phyloP scores from a whole-genome alignment of 37 sponge, comb jelly and placozoan genomes.

The Amphimedon queenslandica region DNA sequence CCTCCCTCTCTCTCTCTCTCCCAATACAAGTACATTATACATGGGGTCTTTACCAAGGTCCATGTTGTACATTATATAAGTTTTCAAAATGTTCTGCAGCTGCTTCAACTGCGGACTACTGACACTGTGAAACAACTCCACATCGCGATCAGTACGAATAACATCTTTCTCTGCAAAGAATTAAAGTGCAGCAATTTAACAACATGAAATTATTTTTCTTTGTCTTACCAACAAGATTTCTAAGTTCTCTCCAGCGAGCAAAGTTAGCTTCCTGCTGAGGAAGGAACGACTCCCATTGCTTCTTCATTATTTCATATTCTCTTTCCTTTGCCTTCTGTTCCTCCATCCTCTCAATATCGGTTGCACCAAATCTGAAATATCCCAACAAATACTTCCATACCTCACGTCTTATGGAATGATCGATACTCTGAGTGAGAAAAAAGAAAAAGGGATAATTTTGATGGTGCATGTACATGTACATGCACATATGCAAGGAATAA shows the following conservation, averaged over 20 bases:
- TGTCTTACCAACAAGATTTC: conserved; percentile 58
- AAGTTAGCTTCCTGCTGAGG: conserved; percentile 62
- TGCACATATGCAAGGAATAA: background rate
- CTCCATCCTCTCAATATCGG: conserved; percentile 72
- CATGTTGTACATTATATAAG: conserved; percentile 94
- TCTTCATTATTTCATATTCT: conserved; percentile 76
- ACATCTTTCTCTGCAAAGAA: conserved; percentile 85
- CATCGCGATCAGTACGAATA: conserved; percentile 79
- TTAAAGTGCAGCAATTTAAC: too few relatives aligned
- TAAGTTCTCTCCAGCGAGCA: conserved; percentile 39
- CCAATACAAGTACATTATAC: too few relatives aligned
- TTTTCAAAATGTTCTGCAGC: conserved; percentile 84
- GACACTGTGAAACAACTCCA: conserved; percentile 41
- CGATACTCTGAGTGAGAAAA: conserved; percentile 71
- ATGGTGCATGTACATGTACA: background rate
- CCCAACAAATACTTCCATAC: conserved; percentile 90
- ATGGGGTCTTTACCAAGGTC: conserved; percentile 95
- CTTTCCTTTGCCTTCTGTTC: conserved; percentile 43
- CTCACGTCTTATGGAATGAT: conserved; percentile 55
- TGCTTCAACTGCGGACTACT: conserved; percentile 50
- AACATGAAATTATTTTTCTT: background rate
- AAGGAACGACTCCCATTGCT: conserved; percentile 81
- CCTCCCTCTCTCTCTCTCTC: too few relatives aligned
- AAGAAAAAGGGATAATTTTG: too few relatives aligned
- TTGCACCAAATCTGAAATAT: conserved; percentile 52